Conservation (phyloP, 2,113 vertebrate genomes). For the Poeciliopsis turrubarensis region DNA sequence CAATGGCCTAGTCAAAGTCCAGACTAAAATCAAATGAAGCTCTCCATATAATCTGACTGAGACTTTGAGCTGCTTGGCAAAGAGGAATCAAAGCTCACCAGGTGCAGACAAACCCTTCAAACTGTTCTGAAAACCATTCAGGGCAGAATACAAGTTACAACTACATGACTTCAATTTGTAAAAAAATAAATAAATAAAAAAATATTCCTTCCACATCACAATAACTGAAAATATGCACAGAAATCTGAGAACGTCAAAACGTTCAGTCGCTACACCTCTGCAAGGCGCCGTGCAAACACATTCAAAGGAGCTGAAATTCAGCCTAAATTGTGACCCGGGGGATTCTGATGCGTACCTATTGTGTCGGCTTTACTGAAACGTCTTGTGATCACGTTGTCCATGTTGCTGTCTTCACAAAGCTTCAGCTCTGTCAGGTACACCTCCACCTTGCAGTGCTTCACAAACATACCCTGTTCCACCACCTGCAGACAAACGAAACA, state of each 20-base stretch:
- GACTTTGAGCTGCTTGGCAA: no score
- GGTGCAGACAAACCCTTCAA: neutral
- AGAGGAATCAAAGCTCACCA: no score
- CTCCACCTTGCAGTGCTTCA: constrained; percentile 99
- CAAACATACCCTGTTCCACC: constrained; percentile 99
- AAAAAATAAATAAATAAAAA: no score
- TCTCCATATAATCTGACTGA: no score
- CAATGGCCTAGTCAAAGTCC: neutral
- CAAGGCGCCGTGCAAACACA: neutral
- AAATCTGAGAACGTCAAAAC: no score
- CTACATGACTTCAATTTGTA: no score
- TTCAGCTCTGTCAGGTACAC: constrained; percentile 98
- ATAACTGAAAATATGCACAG: no score
- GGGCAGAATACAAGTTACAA: no score
- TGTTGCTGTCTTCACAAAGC: constrained; percentile 96
- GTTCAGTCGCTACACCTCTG: no score
- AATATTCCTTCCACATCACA: no score
- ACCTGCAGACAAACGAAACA: constrained; percentile 78
- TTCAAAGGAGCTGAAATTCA: neutral
- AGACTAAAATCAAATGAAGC: no score
- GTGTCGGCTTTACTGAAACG: constrained; percentile 99
- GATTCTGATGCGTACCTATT: constrained; percentile 85
- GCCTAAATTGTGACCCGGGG: neutral
- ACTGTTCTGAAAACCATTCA: no score
- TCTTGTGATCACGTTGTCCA: constrained; percentile 93